These are phyloP conservation scores for Harpalus rufipes DNA, from an alignment of 2,888 invertebrate species.

Conservation along the genomic window DNA sequence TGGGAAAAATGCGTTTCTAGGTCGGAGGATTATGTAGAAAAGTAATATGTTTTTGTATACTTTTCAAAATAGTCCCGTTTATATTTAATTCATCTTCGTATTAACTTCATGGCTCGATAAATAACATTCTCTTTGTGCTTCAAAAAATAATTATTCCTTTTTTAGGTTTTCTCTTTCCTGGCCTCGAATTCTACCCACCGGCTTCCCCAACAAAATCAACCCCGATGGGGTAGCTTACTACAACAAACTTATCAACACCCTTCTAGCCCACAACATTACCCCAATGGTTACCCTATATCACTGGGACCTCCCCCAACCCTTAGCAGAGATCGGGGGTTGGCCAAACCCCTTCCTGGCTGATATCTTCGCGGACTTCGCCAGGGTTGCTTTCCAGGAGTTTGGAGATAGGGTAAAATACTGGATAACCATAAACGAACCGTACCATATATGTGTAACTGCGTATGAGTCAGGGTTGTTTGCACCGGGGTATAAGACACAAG, in stretches of 20 bases:
- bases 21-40: no score
- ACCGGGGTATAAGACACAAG: constrained; percentile 75
- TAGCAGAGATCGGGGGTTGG: constrained; percentile 77
- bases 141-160: background rate
- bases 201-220: constrained; percentile 74
- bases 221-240: constrained; percentile 79
- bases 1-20: no score
- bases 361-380: constrained; percentile 79
- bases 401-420: constrained; percentile 69
- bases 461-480: constrained; percentile 72
- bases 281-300: constrained; percentile 79
- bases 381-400: constrained; percentile 73
- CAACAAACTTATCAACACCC: constrained; percentile 78
- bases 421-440: constrained; percentile 70
- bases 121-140: no score
- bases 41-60: no score
- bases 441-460: constrained; percentile 67
- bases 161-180: constrained; percentile 79
- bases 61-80: no score
- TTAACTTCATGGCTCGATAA: no score
- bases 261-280: constrained; percentile 78
- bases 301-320: constrained; percentile 79
- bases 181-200: constrained; percentile 80
- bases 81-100: no score
- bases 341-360: constrained; percentile 78